These are phyloP conservation scores for Drosophila parabipectinata DNA, from an alignment of 1,140 invertebrate genomes.

Conservation along the genomic window DNA sequence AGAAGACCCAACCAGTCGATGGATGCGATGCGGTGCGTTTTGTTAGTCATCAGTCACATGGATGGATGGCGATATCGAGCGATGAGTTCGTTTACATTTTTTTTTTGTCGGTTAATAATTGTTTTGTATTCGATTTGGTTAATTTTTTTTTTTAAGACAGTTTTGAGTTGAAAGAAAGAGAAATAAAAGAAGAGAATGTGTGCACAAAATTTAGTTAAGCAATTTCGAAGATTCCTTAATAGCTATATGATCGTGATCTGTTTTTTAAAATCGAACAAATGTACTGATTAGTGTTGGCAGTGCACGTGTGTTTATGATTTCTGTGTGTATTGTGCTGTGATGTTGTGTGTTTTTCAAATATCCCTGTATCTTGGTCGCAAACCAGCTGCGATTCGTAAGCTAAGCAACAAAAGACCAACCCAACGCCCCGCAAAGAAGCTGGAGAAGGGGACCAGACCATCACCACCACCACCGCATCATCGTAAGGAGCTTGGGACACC, in stretches of 20 bases:
- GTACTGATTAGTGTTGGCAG: slow-evolving; percentile 30
- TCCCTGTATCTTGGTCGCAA: slow-evolving; percentile 13
- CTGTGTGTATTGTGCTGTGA: slow-evolving; percentile 23
- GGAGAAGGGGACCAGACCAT: slow-evolving; percentile 28
- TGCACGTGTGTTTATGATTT: slow-evolving; percentile 21
- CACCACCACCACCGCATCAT: slow-evolving; percentile 43
- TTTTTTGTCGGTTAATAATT: slow-evolving; percentile 32
- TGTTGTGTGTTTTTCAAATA: slow-evolving; percentile 18
- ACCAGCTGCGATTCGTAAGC: slow-evolving; percentile 47
- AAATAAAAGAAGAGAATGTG: slow-evolving; percentile 82
- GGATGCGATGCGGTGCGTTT: slow-evolving; percentile 49
- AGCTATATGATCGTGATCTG: slow-evolving; percentile 57
- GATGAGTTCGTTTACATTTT: slow-evolving; percentile 56
- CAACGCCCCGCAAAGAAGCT: slow-evolving; percentile 23
- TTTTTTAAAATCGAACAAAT: slow-evolving; percentile 42
- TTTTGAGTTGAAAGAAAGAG: slow-evolving; percentile 74
- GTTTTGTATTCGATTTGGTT: slow-evolving; percentile 38
- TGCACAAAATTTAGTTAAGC: slow-evolving; percentile 78
- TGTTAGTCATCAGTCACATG: slow-evolving; percentile 56
- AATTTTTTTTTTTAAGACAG: slow-evolving; percentile 54
- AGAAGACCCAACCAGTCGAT: slow-evolving; percentile 38
- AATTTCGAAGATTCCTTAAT: slow-evolving; percentile 61
- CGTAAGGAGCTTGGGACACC: slow-evolving; percentile 19
- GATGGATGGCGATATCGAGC: slow-evolving; percentile 51
- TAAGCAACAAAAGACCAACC: slow-evolving; percentile 14